A percentile compares a stretch with the other conserved stretches of the same genome.
Evolutionary conservation across 2,113 vertebrate species (phyloP).

Genomic region (Heteronetta atricapilla): DNA sequence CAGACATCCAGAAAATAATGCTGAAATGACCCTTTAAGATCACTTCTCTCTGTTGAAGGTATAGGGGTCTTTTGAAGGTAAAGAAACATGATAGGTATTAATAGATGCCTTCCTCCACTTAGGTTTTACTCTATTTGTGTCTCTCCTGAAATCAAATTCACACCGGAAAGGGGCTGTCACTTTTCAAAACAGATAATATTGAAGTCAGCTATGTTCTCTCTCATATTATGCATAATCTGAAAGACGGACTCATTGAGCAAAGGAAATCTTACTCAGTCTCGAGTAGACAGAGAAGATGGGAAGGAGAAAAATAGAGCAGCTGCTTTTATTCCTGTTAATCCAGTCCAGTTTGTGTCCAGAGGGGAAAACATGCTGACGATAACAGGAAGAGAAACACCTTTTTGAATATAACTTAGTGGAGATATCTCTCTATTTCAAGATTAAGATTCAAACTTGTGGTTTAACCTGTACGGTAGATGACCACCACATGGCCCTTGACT

Average conservation of each 20-base stretch:
- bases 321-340: not conserved
- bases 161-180: fast-evolving
- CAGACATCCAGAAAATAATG: not conserved
- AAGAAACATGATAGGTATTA: not conserved
- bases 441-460: not conserved
- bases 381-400: not conserved
- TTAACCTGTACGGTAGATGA: too few species aligned
- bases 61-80: not conserved
- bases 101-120: not conserved
- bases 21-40: not conserved
- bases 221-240: not conserved
- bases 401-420: not conserved
- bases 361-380: not conserved
- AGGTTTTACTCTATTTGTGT: not conserved
- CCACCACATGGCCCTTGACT: too few species aligned
- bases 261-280: not conserved
- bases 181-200: not conserved
- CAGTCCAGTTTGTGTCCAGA: not conserved
- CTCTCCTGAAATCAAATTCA: not conserved
- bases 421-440: not conserved
- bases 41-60: not conserved
- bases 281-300: not conserved
- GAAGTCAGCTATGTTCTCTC: not conserved
- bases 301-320: fast-evolving
- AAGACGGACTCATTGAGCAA: not conserved